Evolutionary conservation across 2,888 invertebrate genomes (phyloP).

Genomic region (Ephialtes manifestator): DNA sequence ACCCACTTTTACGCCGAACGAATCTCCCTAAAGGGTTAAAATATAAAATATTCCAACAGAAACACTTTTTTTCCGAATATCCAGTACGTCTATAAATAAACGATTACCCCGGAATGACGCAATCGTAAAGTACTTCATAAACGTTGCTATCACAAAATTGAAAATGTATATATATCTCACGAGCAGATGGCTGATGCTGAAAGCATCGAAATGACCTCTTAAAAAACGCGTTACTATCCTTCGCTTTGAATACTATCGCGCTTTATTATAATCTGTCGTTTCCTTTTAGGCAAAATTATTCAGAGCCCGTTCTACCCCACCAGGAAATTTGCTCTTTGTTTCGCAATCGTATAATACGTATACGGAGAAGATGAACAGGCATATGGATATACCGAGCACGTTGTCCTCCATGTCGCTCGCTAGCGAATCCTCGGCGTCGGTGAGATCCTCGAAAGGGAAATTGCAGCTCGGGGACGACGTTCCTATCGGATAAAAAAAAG

Average conservation of each 20-base stretch:
- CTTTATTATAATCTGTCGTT: constrained; percentile 7
- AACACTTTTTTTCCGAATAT: constrained; percentile 16
- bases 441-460: constrained; percentile 85
- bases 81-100: not conserved
- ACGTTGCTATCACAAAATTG: constrained; percentile 20
- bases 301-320: constrained; percentile 56
- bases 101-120: not conserved
- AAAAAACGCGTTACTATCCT: constrained; percentile 23
- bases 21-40: not conserved
- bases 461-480: constrained; percentile 82
- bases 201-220: constrained; percentile 43
- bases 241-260: not conserved
- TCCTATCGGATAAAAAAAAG: constrained; percentile 83
- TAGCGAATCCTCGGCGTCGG: constrained; percentile 84
- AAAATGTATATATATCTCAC: not conserved
- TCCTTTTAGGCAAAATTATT: constrained; percentile 29
- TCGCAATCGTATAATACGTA: constrained; percentile 61
- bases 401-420: constrained; percentile 84
- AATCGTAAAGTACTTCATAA: constrained; percentile 29
- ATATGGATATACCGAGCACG: constrained; percentile 81
- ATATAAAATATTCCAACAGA: not conserved
- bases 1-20: not conserved
- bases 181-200: constrained; percentile 20
- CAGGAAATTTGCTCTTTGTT: constrained; percentile 65
- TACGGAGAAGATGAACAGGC: constrained; percentile 77